Base-by-base conservation (phyloP, 2,113 vertebrate species). In the Neotragus pygmaeus region DNA sequence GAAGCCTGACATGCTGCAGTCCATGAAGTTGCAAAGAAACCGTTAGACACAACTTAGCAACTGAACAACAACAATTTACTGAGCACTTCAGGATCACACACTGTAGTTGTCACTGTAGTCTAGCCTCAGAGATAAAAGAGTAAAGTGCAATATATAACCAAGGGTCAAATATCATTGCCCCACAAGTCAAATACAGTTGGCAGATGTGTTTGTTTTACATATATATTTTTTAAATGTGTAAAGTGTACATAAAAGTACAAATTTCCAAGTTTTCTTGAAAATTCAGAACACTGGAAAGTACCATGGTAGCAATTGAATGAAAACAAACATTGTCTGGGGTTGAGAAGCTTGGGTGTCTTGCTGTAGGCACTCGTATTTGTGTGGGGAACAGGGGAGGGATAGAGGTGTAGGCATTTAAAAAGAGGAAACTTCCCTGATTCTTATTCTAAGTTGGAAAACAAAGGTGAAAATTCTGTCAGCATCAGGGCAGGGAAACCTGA, bases 261-360 rank as follows among this genome's bases (percentile, higher is more conserved):
- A 95, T 64, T 81, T 89, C 53, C 25, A 87, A 53, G 21, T 83
- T 47, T 47, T 47, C 21, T 86, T 55, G 57, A 33, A 51, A 91
- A 77, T 57, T 57, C 5, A 8, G n/a, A 82, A 88, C 30, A 62
- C 6, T 84, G 23, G 9, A 7, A 21, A 84, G 15, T 77, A n/a
- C 21, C 28, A 10, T 3, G 10, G 10, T 80, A 36, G 53, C 16
- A 73, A 62, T 0, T 81, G 39, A 19, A 43, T 81, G 85, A 75
- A 10, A 64, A 8, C 5, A 45, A 57, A 8, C 5, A 51, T 45
- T n/a, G 5, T 45, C 21, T 4, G 15, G 28, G 12, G n/a, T 12
- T 45, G 6, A 36, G 60, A 15, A 51, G 5, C 45, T 47, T 28
- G 28, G 17, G 5, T 28, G 51, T 57, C n/a, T 1, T 60, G 17